Base-by-base conservation (phyloP, 1,140 invertebrate genomes). In the Trichonephila clavata region DNA sequence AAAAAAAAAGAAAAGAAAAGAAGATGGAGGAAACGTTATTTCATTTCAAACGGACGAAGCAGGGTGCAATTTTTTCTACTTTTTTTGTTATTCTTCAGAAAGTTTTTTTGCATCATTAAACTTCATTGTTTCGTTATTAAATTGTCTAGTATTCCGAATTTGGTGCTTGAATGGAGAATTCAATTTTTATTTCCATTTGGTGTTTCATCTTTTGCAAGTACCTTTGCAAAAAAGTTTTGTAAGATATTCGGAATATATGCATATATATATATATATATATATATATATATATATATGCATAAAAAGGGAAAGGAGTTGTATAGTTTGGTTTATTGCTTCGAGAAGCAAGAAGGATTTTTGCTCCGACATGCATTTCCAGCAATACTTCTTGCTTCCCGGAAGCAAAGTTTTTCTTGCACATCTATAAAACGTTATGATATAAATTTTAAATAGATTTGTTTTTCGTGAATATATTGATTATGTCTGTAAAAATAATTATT, bases 31-130 rank as follows among this genome's bases (percentile, higher is more conserved):
- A 77, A 77, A 57, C 81, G 81, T 84, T 84, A 84, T 84, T 84
- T 84, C 43, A 84, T 87, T 87, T 87, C 86, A 87, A 87, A 27
- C 59, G 59, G 86, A 61, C 20, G 61, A 39, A 43, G 5, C 50
- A 50, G 50, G 10, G 18, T 7, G 32, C 27, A 13, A 57, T 27
- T 39, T 63, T 43, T 57, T 63, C 39, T 43, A 7, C 60, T 8
- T 21, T 63, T 63, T 27, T 32, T 87, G 21, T 39, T 87, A 16
- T 4, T 27, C 27, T 77, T 14, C 7, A 77, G 18, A 60, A 27
- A 65, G 21, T 60, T 65, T 87, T 86, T 65, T 87, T 87, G 86
- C 59, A 87, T 77, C 87, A 77, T 71, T 89, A 77, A 89, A 89
- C 87, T 60, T 77, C 68, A 68, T 43, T 71, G 65, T 89, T 89